These are phyloP conservation scores for Austrolebias charrua DNA, from an alignment of 2,797 vertebrate species.

Conservation along the genomic window DNA sequence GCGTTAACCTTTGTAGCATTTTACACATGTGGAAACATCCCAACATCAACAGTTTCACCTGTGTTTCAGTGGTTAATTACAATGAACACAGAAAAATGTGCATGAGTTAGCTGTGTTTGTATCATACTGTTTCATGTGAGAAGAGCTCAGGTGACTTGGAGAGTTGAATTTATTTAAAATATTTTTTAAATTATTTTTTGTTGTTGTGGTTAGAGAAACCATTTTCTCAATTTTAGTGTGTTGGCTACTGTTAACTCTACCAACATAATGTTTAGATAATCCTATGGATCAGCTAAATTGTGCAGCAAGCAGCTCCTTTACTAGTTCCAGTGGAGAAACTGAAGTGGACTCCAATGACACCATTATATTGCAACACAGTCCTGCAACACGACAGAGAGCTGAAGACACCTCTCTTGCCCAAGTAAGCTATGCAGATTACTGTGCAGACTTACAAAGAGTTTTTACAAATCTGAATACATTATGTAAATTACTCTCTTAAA, in stretches of 20 bases:
- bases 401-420: not conserved
- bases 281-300: not conserved
- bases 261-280: not conserved
- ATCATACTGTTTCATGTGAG: not conserved
- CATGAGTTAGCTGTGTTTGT: not conserved
- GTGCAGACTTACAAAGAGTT: not conserved
- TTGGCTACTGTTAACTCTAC: not conserved
- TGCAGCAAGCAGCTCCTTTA: constrained; percentile 1
- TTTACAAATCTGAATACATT: not conserved
- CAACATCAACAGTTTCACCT: too few relatives aligned
- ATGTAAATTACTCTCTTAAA: not conserved
- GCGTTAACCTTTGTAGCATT: too few relatives aligned
- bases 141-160: too few relatives aligned
- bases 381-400: not conserved
- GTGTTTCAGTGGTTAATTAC: not conserved
- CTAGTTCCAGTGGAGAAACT: not conserved
- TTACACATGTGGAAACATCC: too few relatives aligned
- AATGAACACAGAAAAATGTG: not conserved
- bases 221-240: not conserved
- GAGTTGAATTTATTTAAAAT: not conserved
- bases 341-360: constrained; percentile 5
- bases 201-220: not conserved
- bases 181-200: too few relatives aligned
- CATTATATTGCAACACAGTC: not conserved
- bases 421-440: constrained; percentile 3